Evolutionary conservation across 2,113 vertebrate species (phyloP).

Genomic region (Protobothrops mucrosquamatus): DNA sequence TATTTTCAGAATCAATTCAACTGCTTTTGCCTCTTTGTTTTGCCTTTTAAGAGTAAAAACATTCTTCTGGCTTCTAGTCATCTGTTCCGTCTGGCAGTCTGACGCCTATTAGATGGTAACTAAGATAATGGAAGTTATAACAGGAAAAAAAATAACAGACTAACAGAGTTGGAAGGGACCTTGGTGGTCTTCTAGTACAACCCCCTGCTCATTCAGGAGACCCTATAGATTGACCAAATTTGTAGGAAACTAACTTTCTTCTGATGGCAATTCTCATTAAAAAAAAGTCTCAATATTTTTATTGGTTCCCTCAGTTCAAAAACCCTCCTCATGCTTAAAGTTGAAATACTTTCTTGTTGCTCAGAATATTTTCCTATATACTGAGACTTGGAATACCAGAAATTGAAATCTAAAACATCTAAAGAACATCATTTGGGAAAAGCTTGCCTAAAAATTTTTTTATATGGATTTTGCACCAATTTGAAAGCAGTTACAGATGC

Average conservation of each 20-base stretch:
- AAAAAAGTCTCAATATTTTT: not conserved
- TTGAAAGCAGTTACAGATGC: not conserved
- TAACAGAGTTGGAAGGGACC: not conserved
- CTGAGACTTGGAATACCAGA: not conserved
- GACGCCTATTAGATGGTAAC: not conserved
- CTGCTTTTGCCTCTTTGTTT: not conserved
- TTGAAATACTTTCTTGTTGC: not conserved
- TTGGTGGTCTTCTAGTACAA: not conserved
- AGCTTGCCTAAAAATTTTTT: not conserved
- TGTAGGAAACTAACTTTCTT: not conserved
- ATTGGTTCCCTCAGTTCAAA: not conserved
- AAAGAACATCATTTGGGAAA: not conserved
- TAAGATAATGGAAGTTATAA: not conserved
- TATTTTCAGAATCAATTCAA: not conserved
- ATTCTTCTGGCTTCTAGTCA: not conserved
- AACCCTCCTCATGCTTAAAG: not conserved
- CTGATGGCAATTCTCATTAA: not conserved
- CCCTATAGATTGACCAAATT: not conserved
- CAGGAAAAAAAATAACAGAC: not conserved
- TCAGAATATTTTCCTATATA: not conserved
- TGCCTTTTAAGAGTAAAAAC: not conserved
- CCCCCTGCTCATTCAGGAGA: not conserved
- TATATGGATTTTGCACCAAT: not conserved
- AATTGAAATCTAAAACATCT: not conserved
- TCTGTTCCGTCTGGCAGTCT: not conserved